A percentile compares a stretch with the other conserved stretches of the same genome.
These are phyloP conservation scores for Drosophila rufa DNA, from an alignment of 1,140 invertebrate species.

Conservation along the genomic window DNA sequence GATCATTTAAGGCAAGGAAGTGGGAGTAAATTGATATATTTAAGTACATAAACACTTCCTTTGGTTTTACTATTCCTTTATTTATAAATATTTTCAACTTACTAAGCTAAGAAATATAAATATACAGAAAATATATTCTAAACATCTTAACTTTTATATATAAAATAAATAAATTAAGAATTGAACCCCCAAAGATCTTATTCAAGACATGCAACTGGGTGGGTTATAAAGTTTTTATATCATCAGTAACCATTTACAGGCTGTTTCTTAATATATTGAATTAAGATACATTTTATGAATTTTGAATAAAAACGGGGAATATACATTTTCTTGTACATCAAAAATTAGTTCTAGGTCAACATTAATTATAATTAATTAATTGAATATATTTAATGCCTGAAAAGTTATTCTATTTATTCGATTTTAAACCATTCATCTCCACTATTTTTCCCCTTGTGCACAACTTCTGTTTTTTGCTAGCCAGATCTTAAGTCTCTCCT, in stretches of 20 bases:
- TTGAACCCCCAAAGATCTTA: too few relatives aligned
- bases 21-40: too few relatives aligned
- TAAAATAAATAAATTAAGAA: too few relatives aligned
- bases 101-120: not conserved
- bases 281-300: too few relatives aligned
- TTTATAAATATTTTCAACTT: not conserved
- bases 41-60: too few relatives aligned
- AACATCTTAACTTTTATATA: too few relatives aligned
- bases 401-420: not conserved
- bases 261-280: too few relatives aligned
- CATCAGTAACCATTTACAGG: too few relatives aligned
- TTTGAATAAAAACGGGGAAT: not conserved
- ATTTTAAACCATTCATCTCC: not conserved
- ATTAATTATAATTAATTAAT: not conserved
- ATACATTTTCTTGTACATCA: not conserved
- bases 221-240: too few relatives aligned
- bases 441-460: not conserved
- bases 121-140: not conserved
- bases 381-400: not conserved
- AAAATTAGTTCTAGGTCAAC: not conserved
- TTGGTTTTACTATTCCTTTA: not conserved
- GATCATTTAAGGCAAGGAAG: too few relatives aligned
- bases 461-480: slow-evolving; percentile 40
- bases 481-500: not conserved
- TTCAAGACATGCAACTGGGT: too few relatives aligned